Percentiles rank a stretch among this genome's conserved stretches.
Evolutionary conservation across 2,113 vertebrate genomes (phyloP).

Genomic region (Protomyctophum bolini): DNA sequence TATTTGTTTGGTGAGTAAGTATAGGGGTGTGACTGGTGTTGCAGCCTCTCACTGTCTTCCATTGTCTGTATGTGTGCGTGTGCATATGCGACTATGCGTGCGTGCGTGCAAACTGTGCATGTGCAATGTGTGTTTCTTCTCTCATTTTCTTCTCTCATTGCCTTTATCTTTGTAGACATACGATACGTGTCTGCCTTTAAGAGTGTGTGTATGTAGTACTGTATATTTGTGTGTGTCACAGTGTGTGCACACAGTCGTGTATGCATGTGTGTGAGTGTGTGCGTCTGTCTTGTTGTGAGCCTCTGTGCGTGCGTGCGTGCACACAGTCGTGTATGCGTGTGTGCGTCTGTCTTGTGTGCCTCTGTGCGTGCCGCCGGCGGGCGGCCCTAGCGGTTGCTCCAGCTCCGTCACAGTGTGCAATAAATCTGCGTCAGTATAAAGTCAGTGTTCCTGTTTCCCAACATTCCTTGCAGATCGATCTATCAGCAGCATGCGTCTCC

Average conservation of each 20-base stretch:
- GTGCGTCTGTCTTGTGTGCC: not conserved
- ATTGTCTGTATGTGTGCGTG: constrained; percentile 6
- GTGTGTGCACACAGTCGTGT: not conserved
- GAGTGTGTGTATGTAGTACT: not conserved
- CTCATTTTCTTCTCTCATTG: not conserved
- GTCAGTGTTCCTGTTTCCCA: constrained; percentile 37
- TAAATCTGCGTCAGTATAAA: constrained; percentile 51
- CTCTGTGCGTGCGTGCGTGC: not conserved
- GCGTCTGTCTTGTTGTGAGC: not conserved
- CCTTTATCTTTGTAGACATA: not conserved
- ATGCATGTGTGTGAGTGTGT: constrained; percentile 1
- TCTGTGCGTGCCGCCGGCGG: not conserved
- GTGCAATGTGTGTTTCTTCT: no score
- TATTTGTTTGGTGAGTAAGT: constrained; percentile 24
- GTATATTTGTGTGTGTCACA: not conserved
- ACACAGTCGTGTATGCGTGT: not conserved
- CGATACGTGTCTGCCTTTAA: no score
- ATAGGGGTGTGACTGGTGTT: constrained; percentile 29
- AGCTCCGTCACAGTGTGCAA: constrained; percentile 31
- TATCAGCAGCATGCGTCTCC: constrained; percentile 42
- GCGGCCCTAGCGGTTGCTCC: constrained; percentile 36
- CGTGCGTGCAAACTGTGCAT: no score
- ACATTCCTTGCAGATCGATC: constrained; percentile 45
- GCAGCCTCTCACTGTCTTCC: constrained; percentile 53
- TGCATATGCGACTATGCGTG: constrained; percentile 8